Evolutionary conservation across 92 coral and sea anemone species (phyloP).

Genomic region (Porites evermanni): DNA sequence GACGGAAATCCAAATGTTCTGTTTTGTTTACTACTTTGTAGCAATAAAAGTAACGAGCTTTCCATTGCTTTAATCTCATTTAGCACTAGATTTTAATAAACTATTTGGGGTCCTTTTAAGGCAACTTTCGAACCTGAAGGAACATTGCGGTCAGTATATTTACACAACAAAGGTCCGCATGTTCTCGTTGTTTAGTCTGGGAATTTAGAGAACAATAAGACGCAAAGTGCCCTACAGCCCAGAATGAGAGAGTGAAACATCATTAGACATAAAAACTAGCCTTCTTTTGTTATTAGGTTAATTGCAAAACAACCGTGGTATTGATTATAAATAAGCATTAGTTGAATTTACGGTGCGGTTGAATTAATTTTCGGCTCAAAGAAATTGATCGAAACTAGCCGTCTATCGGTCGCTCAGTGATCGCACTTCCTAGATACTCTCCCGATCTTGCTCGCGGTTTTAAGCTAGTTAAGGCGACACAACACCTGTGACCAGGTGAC

Average conservation of each 20-base stretch:
- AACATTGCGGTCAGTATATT: conserved; percentile 7
- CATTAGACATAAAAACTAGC: conserved; percentile 1
- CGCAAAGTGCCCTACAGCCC: conserved; percentile 5
- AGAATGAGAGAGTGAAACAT: not conserved
- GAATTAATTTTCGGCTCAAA: not conserved
- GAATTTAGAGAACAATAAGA: conserved; percentile 22
- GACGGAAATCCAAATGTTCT: not conserved
- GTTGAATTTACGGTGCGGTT: not conserved
- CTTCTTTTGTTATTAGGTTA: conserved; percentile 6
- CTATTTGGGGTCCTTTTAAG: conserved; percentile 7
- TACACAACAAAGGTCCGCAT: conserved; percentile 11
- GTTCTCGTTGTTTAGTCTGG: conserved; percentile 20
- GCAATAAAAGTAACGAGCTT: not conserved
- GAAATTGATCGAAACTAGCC: not conserved
- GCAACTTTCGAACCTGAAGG: not conserved
- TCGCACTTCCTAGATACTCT: too few species aligned
- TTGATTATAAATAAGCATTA: not conserved
- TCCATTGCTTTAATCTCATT: not conserved
- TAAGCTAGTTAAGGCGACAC: too few species aligned
- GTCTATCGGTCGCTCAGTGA: too few species aligned
- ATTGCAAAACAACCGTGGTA: conserved; percentile 6
- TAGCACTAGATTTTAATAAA: not conserved
- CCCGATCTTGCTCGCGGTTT: too few species aligned
- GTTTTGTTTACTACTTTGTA: not conserved
- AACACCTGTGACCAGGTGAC: too few species aligned